These are phyloP conservation scores for Temnothorax ravouxi DNA, from an alignment of 2,888 invertebrate species.

Conservation along the genomic window DNA sequence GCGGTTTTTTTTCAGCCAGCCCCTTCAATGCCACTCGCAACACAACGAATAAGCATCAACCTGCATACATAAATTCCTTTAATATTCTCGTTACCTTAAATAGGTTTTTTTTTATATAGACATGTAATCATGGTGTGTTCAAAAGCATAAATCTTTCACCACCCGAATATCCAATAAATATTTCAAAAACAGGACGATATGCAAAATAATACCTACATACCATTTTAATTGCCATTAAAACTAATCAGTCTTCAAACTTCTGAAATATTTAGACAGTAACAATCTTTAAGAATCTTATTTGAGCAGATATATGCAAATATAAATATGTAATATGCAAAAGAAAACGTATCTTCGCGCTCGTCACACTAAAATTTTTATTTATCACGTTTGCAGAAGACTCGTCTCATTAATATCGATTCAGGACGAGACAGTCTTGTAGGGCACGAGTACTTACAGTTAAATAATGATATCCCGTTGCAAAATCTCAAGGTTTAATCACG, in stretches of 20 bases:
- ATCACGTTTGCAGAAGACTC: constrained; percentile 4
- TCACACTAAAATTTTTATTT: constrained; percentile 8
- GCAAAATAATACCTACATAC: background rate
- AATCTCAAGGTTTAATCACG: constrained; percentile 40
- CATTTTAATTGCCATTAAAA: background rate
- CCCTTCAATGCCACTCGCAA: background rate
- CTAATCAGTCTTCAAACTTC: background rate
- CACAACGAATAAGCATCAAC: constrained; percentile 17
- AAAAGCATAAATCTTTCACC: background rate
- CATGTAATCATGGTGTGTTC: background rate
- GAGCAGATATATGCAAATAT: background rate
- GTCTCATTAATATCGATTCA: constrained; percentile 9
- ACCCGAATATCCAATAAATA: background rate
- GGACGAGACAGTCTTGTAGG: background rate
- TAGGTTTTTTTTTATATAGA: background rate
- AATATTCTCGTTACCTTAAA: background rate
- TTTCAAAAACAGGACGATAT: background rate
- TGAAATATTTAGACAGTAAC: background rate
- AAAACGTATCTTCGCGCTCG: background rate
- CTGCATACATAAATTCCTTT: constrained; percentile 19
- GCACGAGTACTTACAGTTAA: background rate
- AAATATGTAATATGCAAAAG: background rate
- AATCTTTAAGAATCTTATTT: background rate
- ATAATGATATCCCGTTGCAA: constrained; percentile 10
- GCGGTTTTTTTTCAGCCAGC: constrained; percentile 19